Evolutionary conservation across 2,797 vertebrate species (phyloP).

Genomic region (Melanotaenia nigrans): DNA sequence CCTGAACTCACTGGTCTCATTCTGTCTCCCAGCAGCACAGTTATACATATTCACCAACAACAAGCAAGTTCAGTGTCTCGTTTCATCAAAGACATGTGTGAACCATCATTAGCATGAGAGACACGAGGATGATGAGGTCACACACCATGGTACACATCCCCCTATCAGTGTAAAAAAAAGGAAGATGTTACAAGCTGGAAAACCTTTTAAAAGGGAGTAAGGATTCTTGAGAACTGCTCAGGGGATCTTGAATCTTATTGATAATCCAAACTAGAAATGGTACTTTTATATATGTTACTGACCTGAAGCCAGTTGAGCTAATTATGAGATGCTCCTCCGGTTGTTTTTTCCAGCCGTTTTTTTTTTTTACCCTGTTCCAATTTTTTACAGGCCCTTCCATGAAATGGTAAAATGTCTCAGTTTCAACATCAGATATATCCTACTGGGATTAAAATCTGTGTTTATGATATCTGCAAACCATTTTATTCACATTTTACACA

Average conservation of each 20-base stretch:
- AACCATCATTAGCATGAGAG: background rate
- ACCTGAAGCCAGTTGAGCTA: too few relatives aligned
- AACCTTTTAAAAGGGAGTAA: background rate
- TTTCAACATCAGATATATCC: too few relatives aligned
- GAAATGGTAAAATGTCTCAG: too few relatives aligned
- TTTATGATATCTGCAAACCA: too few relatives aligned
- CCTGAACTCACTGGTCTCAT: too few relatives aligned
- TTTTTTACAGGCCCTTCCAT: too few relatives aligned
- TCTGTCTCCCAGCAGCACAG: conserved; percentile 12
- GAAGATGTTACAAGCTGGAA: background rate
- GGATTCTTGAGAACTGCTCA: background rate
- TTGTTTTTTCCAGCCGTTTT: too few relatives aligned
- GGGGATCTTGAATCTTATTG: background rate
- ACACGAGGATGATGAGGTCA: conserved; percentile 1
- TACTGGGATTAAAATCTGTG: too few relatives aligned
- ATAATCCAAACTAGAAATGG: background rate
- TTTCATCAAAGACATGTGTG: background rate
- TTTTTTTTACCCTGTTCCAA: too few relatives aligned
- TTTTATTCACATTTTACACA: too few relatives aligned
- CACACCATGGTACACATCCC: background rate
- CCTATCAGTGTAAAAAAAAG: background rate
- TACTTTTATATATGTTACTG: too few relatives aligned
- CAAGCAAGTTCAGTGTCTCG: background rate
- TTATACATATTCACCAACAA: conserved; percentile 16
- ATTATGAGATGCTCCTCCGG: too few relatives aligned